Evolutionary conservation across 2,113 vertebrate species (phyloP).

Genomic region (Dryoscopus gambensis): DNA sequence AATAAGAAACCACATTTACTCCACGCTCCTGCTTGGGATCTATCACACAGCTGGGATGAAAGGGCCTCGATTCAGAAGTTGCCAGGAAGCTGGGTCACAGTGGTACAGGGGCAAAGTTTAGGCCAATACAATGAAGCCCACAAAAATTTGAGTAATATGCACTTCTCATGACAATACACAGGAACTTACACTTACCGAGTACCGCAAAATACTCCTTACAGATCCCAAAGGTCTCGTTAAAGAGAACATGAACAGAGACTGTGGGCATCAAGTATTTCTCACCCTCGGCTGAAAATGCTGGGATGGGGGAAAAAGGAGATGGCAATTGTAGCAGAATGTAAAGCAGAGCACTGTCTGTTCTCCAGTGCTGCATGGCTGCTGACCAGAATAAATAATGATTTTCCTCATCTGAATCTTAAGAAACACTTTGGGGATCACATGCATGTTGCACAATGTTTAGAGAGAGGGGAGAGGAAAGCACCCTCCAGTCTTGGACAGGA

Average conservation of each 20-base stretch:
- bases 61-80: constrained; percentile 39
- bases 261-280: constrained; percentile 39
- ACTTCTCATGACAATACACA: constrained; percentile 39
- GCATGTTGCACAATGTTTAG: not conserved
- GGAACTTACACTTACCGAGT: constrained; percentile 9
- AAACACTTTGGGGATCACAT: not conserved
- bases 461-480: not conserved
- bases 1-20: constrained; percentile 62
- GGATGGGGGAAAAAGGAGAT: not conserved
- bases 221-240: constrained; percentile 26
- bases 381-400: constrained; percentile 27
- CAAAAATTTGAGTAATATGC: constrained; percentile 55
- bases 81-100: constrained; percentile 49
- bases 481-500: not conserved
- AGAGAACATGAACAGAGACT: not conserved
- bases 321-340: not conserved
- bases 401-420: not conserved
- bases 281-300: not conserved
- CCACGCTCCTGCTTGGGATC: constrained; percentile 33
- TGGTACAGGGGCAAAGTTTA: constrained; percentile 48
- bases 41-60: constrained; percentile 62
- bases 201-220: constrained; percentile 11
- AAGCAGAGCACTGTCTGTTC: constrained; percentile 1
- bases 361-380: not conserved
- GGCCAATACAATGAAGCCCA: constrained; percentile 54